Conservation (phyloP, 2,888 invertebrate genomes). For the Anticlea derivata region DNA sequence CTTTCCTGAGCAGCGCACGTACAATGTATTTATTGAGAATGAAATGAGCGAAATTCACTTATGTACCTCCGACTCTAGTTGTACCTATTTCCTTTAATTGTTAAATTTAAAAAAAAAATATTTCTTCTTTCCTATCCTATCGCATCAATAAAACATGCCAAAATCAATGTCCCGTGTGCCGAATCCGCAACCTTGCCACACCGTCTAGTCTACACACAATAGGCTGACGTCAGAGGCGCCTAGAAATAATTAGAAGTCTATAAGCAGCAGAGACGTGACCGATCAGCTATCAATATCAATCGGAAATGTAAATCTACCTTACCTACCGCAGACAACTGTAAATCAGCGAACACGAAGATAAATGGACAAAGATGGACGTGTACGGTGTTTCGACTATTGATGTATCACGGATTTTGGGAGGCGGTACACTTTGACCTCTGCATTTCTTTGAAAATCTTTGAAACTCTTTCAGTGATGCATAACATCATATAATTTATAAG, state of each 20-base stretch:
- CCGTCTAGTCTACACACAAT: slow-evolving; percentile 37
- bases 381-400: slow-evolving; percentile 17
- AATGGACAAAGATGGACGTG: slow-evolving; percentile 29
- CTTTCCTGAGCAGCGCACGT: no score
- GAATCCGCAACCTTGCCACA: slow-evolving; percentile 29
- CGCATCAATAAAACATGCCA: not conserved
- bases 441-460: not conserved
- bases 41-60: no score
- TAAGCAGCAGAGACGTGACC: slow-evolving; percentile 63
- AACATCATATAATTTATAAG: no score
- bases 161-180: not conserved
- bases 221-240: slow-evolving; percentile 73
- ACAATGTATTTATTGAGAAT: no score
- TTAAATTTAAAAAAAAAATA: no score
- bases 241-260: slow-evolving; percentile 65
- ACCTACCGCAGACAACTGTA: slow-evolving; percentile 71
- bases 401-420: slow-evolving; percentile 9
- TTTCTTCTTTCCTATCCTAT: no score
- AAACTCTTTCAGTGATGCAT: not conserved
- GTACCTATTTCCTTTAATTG: no score
- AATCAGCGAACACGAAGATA: slow-evolving; percentile 41
- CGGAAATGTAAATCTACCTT: slow-evolving; percentile 61
- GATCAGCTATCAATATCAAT: slow-evolving; percentile 71
- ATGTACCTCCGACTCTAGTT: no score
- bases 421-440: slow-evolving; percentile 11